Conservation (phyloP, 2,888 invertebrate species). For the Euplexia lucipara region DNA sequence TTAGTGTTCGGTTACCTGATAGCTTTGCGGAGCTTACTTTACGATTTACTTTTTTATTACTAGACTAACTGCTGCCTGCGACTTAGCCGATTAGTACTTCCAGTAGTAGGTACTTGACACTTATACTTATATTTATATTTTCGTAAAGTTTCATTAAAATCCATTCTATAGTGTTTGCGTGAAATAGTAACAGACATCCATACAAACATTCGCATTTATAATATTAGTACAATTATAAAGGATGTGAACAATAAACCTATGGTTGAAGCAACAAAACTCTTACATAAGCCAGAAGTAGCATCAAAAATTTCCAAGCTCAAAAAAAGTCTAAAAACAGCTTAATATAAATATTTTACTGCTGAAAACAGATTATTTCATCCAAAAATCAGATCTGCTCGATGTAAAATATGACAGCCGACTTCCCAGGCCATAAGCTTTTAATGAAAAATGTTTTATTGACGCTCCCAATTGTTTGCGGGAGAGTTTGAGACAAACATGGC, state of each 20-base stretch:
- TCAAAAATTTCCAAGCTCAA: neutral
- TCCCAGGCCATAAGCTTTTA: slow-evolving; percentile 37
- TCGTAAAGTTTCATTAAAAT: too few species aligned
- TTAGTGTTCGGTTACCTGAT: neutral
- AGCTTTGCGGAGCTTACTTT: neutral
- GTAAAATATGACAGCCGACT: slow-evolving; percentile 22
- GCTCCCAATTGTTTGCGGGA: slow-evolving; percentile 40
- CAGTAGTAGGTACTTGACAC: too few species aligned
- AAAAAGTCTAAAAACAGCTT: too few species aligned
- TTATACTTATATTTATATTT: too few species aligned
- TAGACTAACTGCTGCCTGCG: too few species aligned
- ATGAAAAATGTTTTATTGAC: slow-evolving; percentile 62
- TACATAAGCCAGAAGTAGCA: neutral
- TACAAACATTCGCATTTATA: too few species aligned
- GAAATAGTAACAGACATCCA: neutral
- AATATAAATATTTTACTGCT: neutral
- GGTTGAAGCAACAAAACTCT: neutral
- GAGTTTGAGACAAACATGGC: slow-evolving; percentile 25
- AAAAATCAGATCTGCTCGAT: slow-evolving; percentile 6
- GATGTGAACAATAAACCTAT: neutral
- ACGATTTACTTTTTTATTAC: too few species aligned
- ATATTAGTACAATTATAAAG: too few species aligned
- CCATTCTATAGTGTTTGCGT: too few species aligned
- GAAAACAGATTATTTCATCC: slow-evolving; percentile 10
- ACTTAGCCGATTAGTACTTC: too few species aligned